Evolutionary conservation across 1,140 invertebrate genomes (phyloP), one percentile per base, ranked within the genome.

Genomic region (Babylonia areolata): DNA sequence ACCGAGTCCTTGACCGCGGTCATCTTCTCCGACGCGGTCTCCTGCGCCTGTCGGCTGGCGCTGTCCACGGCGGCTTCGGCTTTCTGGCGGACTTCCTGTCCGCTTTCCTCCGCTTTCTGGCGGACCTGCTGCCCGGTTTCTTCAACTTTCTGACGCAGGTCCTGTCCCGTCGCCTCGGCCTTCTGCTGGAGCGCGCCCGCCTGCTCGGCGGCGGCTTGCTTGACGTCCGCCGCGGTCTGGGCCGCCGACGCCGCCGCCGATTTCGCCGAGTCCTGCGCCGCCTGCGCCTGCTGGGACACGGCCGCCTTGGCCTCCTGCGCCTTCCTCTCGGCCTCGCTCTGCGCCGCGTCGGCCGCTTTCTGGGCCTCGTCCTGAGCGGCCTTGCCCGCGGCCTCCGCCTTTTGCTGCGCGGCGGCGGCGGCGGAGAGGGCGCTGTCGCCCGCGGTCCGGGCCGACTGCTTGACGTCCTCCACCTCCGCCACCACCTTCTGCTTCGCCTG

Each of bases 311-410:
- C 31, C 33, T 73, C 31, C 12, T 73, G 31, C 0, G 31, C 71
- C 9, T n/a, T 9, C 28, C 12, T 35, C 11, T 73, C 71, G 35
- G 71, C 71, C 31, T 73, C 31, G 20, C 33, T 73, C 33, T 73
- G 71, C 12, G 31, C 71, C 31, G 5, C 5, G 12, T 12, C 35
- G 71, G 71, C 71, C 3, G 81, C 46, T 15, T 58, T 64, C 28
- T 54, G 42, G 73, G 81, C 79, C 2, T 85, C 69, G 20, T 69
- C 51, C 23, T 40, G 46, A 40, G 54, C 86, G 64, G 42, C 35
- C 37, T 51, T 75, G 23, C 17, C 75, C 6, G 42, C 58, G 28
- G 33, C 35, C 37, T 81, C 79, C 40, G 37, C 71, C n/a, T 80
- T 35, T 42, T 84, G 23, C 40, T 69, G n/a, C 1, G 54, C 75